A percentile compares a stretch with the other conserved stretches of the same genome.
phyloP scores from a whole-genome alignment of 2,113 vertebrate species.

The Dromaius novaehollandiae region DNA sequence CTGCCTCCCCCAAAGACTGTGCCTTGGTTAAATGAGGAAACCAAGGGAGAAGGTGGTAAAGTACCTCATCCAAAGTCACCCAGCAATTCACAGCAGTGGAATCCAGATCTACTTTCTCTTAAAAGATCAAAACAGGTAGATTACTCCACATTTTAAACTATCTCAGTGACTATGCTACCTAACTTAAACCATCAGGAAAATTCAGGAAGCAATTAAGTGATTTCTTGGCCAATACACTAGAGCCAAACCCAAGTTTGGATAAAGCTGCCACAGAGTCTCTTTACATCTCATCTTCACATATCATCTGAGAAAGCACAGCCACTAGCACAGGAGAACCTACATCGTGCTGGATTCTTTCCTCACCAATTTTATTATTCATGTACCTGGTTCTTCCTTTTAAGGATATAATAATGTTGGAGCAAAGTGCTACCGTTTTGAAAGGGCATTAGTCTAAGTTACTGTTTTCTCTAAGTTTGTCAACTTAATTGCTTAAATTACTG shows the following conservation, averaged over 20 bases:
- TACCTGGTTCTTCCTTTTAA: background rate
- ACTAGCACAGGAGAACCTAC: background rate
- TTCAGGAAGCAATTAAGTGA: background rate
- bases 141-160: background rate
- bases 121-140: background rate
- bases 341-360: background rate
- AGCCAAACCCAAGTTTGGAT: background rate
- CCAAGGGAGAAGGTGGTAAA: background rate
- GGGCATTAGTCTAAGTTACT: background rate
- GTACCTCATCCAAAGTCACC: background rate
- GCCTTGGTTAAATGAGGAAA: background rate
- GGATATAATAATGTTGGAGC: background rate
- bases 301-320: background rate
- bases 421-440: background rate
- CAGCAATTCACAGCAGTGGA: background rate
- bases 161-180: background rate
- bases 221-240: background rate
- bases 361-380: background rate
- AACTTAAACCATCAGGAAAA: background rate
- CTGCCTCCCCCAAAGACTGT: background rate
- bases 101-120: background rate
- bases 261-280: background rate
- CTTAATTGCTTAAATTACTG: background rate
- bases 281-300: background rate
- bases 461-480: background rate